Evolutionary conservation across 2,797 vertebrate species (phyloP), one percentile per base, ranked within the genome.

Genomic region (Phoebastria nigripes): DNA sequence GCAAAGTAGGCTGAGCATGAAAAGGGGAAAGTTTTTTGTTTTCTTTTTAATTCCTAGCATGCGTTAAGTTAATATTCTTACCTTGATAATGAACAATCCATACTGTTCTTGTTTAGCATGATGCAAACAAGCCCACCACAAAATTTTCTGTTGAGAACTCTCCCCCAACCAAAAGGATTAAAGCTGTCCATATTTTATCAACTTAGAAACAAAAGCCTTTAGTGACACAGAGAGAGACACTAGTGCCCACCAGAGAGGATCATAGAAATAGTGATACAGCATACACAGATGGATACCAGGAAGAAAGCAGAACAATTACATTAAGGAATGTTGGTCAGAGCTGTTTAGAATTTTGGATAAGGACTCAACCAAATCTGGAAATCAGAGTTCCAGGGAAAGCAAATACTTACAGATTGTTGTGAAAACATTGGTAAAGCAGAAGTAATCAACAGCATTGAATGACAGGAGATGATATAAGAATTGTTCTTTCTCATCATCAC

Each of bases 391-490:
- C 61, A 83, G n/a, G 47, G 26, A 83, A 83, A 84, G 52, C 18
- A 86, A 70, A 58, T 95, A 98, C 99, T 99, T 98, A 99, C 99
- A 98, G 98, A 99, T 99, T 42, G 99, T 99, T 80, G 99, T 99
- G 97, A 99, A 99, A 97, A 99, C 99, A 71, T 99, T 99, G 96
- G 99, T 99, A 97, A 99, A 99, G 95, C 99, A 99, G 94, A 99
- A 99, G 97, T 99, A 99, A 98, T 99, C 99, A 29, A 99, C 99
- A 5, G 99, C 99, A 35, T 99, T 99, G 96, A 99, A 99, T 94
- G 99, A 99, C 63, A 99, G 98, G 47, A 99, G 99, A 97, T 99
- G 99, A 97, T 99, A 99, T 19, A 99, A 99, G 96, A 99, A 99
- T 92, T 99, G 99, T 95, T 99, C 99, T 97, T 99, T 99, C 98